Evolutionary conservation across 1,140 invertebrate genomes (phyloP).

Genomic region (Dysdera silvatica): DNA sequence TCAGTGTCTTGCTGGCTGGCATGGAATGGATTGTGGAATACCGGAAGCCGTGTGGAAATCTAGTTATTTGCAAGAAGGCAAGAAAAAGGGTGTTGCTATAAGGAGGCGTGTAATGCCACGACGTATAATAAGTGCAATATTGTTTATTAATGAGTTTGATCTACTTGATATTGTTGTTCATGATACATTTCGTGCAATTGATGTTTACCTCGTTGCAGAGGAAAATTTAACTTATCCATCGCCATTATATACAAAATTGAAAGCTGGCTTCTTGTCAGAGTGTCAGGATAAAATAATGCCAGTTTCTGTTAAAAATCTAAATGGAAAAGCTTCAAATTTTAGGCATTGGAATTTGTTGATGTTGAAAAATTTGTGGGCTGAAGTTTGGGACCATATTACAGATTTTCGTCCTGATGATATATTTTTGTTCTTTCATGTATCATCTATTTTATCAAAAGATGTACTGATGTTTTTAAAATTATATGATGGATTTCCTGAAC

Average conservation of each 20-base stretch:
- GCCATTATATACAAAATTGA: neutral
- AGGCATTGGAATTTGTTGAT: neutral
- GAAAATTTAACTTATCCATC: neutral
- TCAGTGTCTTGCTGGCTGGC: constrained; percentile 13
- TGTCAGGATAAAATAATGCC: constrained; percentile 25
- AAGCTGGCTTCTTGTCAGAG: constrained; percentile 14
- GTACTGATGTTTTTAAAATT: constrained; percentile 29
- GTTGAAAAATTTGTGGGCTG: constrained; percentile 15
- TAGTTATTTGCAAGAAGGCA: constrained; percentile 12
- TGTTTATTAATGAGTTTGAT: constrained; percentile 13
- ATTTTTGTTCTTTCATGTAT: constrained; percentile 20
- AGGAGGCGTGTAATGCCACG: constrained; percentile 16
- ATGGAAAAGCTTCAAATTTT: neutral
- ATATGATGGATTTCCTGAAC: constrained; percentile 27
- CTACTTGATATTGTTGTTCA: constrained; percentile 14
- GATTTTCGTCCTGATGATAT: constrained; percentile 32
- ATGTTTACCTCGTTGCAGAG: constrained; percentile 17
- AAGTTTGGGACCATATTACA: constrained; percentile 15
- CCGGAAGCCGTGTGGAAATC: constrained; percentile 25
- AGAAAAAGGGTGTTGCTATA: constrained; percentile 5
- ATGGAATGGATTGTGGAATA: constrained; percentile 29
- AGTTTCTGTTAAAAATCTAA: neutral
- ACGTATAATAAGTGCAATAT: constrained; percentile 9
- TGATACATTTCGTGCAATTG: constrained; percentile 2
- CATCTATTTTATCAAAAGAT: constrained; percentile 21